Percentiles rank a stretch among this genome's conserved stretches.
Conservation (phyloP, 2,797 vertebrate species). For the Hylomyscus alleni region DNA sequence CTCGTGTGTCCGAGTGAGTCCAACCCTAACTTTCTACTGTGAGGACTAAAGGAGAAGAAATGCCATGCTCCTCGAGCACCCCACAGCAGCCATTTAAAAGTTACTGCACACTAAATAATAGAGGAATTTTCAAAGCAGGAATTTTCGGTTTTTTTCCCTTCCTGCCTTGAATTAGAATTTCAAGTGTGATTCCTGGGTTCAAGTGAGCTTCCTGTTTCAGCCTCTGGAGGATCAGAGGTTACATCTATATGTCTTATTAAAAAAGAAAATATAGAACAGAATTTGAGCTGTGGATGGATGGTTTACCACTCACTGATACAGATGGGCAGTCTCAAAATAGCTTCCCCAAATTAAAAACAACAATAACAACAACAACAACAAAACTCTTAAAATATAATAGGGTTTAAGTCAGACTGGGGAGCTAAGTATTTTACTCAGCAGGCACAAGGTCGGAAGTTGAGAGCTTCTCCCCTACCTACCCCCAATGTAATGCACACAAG, state of each 20-base stretch:
- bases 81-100: slow-evolving; percentile 14
- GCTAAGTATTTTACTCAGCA: not conserved
- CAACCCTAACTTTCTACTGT: not conserved
- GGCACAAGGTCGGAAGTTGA: not conserved
- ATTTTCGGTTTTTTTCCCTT: not conserved
- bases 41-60: slow-evolving; percentile 2
- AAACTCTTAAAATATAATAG: not conserved
- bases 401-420: not conserved
- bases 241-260: not conserved
- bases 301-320: slow-evolving; percentile 20
- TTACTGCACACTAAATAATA: not conserved
- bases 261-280: slow-evolving; percentile 14
- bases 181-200: not conserved
- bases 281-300: not conserved
- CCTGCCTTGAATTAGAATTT: not conserved
- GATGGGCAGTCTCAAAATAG: not conserved
- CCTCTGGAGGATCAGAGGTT: not conserved
- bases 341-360: slow-evolving; percentile 14
- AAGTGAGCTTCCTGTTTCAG: not conserved
- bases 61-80: not conserved
- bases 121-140: slow-evolving; percentile 24
- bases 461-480: not conserved
- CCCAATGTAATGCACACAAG: not conserved
- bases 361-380: not conserved
- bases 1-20: not conserved